Evolutionary conservation across 2,797 vertebrate genomes (phyloP).

Genomic region (Gymnoscopelus braueri): DNA sequence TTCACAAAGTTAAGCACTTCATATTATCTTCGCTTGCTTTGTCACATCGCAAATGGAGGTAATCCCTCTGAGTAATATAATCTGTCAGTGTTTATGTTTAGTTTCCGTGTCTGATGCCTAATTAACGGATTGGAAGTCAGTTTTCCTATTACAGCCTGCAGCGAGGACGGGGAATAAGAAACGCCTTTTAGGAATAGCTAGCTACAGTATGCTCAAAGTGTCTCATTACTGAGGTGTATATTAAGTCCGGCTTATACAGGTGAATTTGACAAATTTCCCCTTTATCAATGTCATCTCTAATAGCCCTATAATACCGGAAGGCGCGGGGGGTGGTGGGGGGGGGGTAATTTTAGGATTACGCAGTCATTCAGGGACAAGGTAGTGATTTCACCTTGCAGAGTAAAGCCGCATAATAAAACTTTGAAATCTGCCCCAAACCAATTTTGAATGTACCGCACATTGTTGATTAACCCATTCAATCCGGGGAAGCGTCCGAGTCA

Average conservation of each 20-base stretch:
- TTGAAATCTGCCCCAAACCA: constrained; percentile 44
- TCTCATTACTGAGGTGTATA: constrained; percentile 68
- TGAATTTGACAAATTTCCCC: constrained; percentile 46
- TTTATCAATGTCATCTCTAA: constrained; percentile 55
- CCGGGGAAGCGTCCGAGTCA: no score
- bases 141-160: constrained; percentile 64
- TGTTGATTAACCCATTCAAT: constrained; percentile 34
- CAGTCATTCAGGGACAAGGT: constrained; percentile 24
- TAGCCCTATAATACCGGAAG: constrained; percentile 30
- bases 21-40: constrained; percentile 55
- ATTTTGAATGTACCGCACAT: constrained; percentile 45
- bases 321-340: constrained; percentile 22
- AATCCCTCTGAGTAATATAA: constrained; percentile 76
- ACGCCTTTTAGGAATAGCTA: constrained; percentile 67
- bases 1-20: constrained; percentile 57
- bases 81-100: constrained; percentile 79
- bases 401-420: constrained; percentile 48
- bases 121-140: constrained; percentile 77
- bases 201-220: constrained; percentile 43
- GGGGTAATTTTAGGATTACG: constrained; percentile 35
- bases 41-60: constrained; percentile 69
- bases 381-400: constrained; percentile 29
- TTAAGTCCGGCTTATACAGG: constrained; percentile 48
- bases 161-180: constrained; percentile 63
- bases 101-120: constrained; percentile 79